Base-by-base conservation (phyloP, 2,888 invertebrate species). In the Phengaris arion region DNA sequence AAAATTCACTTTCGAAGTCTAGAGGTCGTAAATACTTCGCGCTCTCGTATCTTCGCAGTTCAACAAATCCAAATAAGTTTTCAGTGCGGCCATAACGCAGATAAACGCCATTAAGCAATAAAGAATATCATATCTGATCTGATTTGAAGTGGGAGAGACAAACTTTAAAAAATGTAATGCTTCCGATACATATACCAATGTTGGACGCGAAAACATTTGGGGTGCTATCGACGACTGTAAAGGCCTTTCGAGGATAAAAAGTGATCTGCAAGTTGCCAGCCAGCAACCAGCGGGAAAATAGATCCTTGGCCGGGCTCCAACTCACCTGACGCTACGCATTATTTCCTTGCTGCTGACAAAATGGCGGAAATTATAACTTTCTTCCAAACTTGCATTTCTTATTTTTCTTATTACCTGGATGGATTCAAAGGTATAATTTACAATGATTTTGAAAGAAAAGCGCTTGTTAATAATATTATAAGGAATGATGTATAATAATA, bases 181-280 rank as follows among this genome's bases (percentile, higher is more conserved):
- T 90, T 91, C 91, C 91, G 91, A 92, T 91, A 92, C 92, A 93
- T 92, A 91, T 92, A 92, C 87, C 90, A 90, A 89, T 89, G 92
- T 87, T 89, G 87, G 87, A 89, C 86, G 85, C 85, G 88, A 88
- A 91, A 91, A 90, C 90, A 90, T 90, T 35, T 87, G 85, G 88
- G 83, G 86, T 86, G 86, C 89, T 89, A 90, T 91, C 91, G 90
- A 88, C 86, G 89, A 86, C 92, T 87, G 93, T 94, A 94, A 94
- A 94, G 92, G 93, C 92, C 91, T 92, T 90, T 90, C 89, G 89
- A 90, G 90, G 93, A 94, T 94, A 94, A 93, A 93, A 93, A 93
- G 92, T 92, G 93, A 94, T 94, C 93, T 92, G 93, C 89, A 91
- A 91, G 92, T 91, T 89, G 86, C 86, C 86, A 89, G 88, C 89